Evolutionary conservation across 2,113 vertebrate species (phyloP), one percentile per base, ranked within the genome.

Genomic region (Ovis aries): DNA sequence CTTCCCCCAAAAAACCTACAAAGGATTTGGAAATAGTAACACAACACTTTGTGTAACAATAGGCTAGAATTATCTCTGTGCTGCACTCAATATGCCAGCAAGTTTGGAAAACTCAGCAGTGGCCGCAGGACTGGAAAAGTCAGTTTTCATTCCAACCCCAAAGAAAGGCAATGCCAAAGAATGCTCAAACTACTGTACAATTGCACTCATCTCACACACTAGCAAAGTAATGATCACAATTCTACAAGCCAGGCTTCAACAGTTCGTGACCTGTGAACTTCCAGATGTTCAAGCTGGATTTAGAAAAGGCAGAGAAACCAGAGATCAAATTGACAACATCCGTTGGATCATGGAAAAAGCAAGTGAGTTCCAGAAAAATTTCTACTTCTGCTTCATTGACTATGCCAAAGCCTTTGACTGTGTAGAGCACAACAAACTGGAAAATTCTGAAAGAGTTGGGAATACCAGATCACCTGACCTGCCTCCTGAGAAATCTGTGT

Each of bases 221-320:
- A 71, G 67, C 10, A 40, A 71, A 40, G 19, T 12, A 12, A 12
- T 40, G 67, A 23, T 71, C n/a, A 71, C 36, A 71, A 40, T 71
- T 40, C n/a, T 40, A 19, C n/a, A 36, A 71, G 67, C 2, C 67
- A 71, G 19, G 19, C 67, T 6, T 40, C 4, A 71, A 40, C 1
- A 71, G 67, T 40, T 71, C 2, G 0, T 36, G n/a, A 71, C 11
- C 67, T 40, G n/a, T 0, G 0, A 71, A 71, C 4, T 71, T 40
- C 10, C n/a, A 71, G n/a, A 71, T 71, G 67, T 71, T 71, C 19
- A 36, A 40, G 67, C 10, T 71, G 67, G 10, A 40, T 71, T 71
- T 71, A 40, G n/a, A 40, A 40, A 71, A 40, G 67, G n/a, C 67
- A 71, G 67, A 36, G 67, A 3, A 40, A 71, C 19, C n/a, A 71